Evolutionary conservation across 1,140 invertebrate genomes (phyloP), one percentile per base, ranked within the genome.

Genomic region (Odontomachus brunneus): DNA sequence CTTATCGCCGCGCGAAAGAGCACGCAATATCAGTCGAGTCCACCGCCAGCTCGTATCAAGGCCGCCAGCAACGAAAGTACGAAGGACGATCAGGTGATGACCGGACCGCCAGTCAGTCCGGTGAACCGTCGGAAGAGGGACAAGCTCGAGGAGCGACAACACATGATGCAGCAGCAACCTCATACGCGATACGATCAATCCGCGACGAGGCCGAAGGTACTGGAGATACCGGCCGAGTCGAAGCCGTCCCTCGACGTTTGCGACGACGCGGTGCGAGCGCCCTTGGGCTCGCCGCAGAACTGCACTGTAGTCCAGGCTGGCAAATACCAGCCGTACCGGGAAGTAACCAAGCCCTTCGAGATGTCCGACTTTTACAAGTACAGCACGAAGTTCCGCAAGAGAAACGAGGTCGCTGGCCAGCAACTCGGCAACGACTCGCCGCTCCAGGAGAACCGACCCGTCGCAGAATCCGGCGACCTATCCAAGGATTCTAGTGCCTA

Each of bases 331-430:
- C 98, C 98, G 0, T 99, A 98, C 90, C 96, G 97, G 87, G 98
- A 99, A 95, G 97, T 98, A 48, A 97, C 97, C 0, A 99, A 99
- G 92, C 98, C 98, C 15, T 99, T 98, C 93, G 98, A 99, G 95
- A 98, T 99, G 97, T 97, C 98, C 0, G 98, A 99, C 92, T 99
- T 99, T 94, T 99, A 99, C 94, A 99, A 99, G 94, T 99, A 99
- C 92, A 99, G 98, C 65, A 98, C 98, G 33, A 98, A 98, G 91
- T 98, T 97, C 92, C 95, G 97, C 24, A 97, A 97, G 95, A 94
- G 94, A 90, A 93, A 91, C 5, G 92, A 93, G 82, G 82, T 76
- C 0, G 67, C 24, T 2, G 62, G 72, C 7, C 84, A 84, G 53
- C 65, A 80, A 15, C 0, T 69, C 14, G 51, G 51, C 14, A 91